Evolutionary conservation across 2,888 invertebrate species (phyloP).

Genomic region (Rhyacophila evoluta): DNA sequence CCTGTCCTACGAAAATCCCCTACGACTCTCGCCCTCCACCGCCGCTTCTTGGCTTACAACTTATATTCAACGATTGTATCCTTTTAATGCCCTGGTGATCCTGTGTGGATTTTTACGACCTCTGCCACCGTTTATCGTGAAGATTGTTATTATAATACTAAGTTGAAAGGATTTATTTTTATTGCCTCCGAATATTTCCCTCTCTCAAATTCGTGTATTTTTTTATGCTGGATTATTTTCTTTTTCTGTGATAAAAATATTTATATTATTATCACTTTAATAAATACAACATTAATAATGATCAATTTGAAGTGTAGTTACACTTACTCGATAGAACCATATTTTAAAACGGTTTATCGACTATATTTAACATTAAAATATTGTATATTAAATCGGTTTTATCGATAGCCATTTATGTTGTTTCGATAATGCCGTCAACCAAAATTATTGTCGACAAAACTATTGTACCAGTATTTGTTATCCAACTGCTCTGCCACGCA

Average conservation of each 20-base stretch:
- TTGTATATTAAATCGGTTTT: too few species aligned
- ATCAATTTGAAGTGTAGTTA: too few species aligned
- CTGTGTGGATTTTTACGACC: conserved; percentile 10
- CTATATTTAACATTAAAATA: too few species aligned
- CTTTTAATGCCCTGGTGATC: conserved; percentile 13
- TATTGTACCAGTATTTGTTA: too few species aligned
- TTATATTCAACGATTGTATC: conserved; percentile 24
- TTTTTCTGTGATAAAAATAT: neutral
- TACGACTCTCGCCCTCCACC: neutral
- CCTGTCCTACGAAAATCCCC: conserved; percentile 19
- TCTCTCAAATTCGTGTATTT: neutral
- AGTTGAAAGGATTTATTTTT: conserved; percentile 10
- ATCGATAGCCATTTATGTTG: too few species aligned
- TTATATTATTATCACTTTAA: too few species aligned
- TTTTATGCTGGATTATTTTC: neutral
- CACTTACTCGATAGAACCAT: too few species aligned
- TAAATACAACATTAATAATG: too few species aligned
- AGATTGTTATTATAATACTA: conserved; percentile 24
- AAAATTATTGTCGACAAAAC: too few species aligned
- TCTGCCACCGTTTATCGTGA: conserved; percentile 9
- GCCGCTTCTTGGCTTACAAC: conserved; percentile 8
- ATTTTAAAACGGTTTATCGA: too few species aligned
- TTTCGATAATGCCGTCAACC: too few species aligned
- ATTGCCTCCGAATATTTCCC: neutral
- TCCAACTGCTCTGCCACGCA: too few species aligned